Base-by-base conservation (phyloP, 1,140 invertebrate genomes). In the Triops cancriformis region DNA sequence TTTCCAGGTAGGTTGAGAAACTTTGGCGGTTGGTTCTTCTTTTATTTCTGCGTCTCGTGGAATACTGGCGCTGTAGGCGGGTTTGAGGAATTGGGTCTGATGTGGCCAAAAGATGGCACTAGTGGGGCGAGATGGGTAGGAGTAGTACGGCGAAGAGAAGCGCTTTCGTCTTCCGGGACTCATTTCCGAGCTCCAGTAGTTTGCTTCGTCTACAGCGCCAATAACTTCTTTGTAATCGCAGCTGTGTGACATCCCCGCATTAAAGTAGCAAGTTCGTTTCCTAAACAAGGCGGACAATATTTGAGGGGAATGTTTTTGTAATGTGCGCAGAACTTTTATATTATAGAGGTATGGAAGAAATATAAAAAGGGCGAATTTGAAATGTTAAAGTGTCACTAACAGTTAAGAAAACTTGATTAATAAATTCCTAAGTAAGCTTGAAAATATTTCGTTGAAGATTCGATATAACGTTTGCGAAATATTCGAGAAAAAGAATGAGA, bases 201-300 rank as follows among this genome's bases (percentile, higher is more conserved):
- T 81, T 27, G 81, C 82, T 79, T 85, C 84, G 73, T 82, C 82
- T n/a, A 83, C 79, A n/a, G 85, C 83, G 23, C 80, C 81, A 1
- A 84, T 79, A 7, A 85, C 78, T 31, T 86, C 83, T 75, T 84
- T 83, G 81, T 85, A 85, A 81, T 86, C 84, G 77, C 85, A 86
- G 23, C 83, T 83, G 79, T 85, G 83, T 1, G 83, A 84, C 79
- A 86, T 79, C 14, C 85, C 85, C n/a, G 83, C 85, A 77, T 86
- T 85, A 27, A 86, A 80, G 72, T 82, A 82, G 79, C 85, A 86
- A 9, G 82, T 85, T 72, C 83, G 79, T 79, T 86, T 85, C 81
- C 84, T 84, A 78, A 27, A 79, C 79, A 51, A 76, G 1, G 26
- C 6, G 10, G 1, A 64, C 6, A 64, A 64, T 45, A 18, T n/a